phyloP scores from a whole-genome alignment of 2,888 invertebrate species.

The Pardosa pseudoannulata region DNA sequence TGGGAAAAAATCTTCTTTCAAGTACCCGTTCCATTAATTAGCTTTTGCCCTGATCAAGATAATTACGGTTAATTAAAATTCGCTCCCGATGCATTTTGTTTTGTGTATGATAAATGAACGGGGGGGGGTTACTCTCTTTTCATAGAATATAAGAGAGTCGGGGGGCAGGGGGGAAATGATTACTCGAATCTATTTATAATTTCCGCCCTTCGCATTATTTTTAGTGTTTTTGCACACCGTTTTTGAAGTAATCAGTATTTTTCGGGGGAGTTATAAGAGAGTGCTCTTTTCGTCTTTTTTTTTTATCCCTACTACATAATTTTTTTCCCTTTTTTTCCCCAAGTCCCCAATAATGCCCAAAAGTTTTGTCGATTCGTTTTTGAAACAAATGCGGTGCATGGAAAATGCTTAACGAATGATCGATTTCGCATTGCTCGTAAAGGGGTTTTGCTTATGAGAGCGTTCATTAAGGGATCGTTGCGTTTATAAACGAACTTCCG shows the following conservation, averaged over 20 bases:
- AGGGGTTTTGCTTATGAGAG: not conserved
- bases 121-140: slow-evolving; percentile 57
- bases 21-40: slow-evolving; percentile 67
- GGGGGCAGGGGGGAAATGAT: slow-evolving; percentile 36
- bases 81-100: slow-evolving; percentile 64
- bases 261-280: slow-evolving; percentile 33
- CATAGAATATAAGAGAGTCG: no score
- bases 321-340: not conserved
- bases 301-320: not conserved
- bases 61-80: slow-evolving; percentile 71
- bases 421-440: not conserved
- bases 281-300: not conserved
- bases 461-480: not conserved
- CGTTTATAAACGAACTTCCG: not conserved
- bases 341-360: not conserved
- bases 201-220: slow-evolving; percentile 29
- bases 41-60: slow-evolving; percentile 70
- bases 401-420: not conserved
- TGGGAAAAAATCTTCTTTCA: slow-evolving; percentile 32
- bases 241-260: slow-evolving; percentile 66
- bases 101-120: slow-evolving; percentile 68
- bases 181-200: slow-evolving; percentile 67
- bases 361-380: slow-evolving; percentile 1
- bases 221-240: slow-evolving; percentile 12
- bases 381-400: not conserved